These are phyloP conservation scores for Copidosoma floridanum DNA, from an alignment of 1,140 invertebrate species.

Conservation along the genomic window DNA sequence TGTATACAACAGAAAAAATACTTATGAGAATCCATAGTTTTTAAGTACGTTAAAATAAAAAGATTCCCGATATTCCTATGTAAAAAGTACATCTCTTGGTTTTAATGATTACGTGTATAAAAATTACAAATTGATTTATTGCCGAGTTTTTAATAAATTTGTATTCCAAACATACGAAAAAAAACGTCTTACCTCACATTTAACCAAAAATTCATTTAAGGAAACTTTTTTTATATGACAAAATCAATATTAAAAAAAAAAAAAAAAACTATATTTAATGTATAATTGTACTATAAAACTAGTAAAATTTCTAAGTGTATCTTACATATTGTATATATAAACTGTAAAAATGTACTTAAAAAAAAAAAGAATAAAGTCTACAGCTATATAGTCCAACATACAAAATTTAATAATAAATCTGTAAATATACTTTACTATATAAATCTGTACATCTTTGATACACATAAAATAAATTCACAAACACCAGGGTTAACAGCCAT, in stretches of 20 bases:
- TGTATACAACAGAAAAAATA: no score
- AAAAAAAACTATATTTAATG: slow-evolving; percentile 17
- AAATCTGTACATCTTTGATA: slow-evolving; percentile 22
- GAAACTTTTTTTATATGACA: slow-evolving; percentile 15
- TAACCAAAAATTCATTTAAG: not conserved
- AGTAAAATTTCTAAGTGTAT: slow-evolving; percentile 16
- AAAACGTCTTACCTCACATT: slow-evolving; percentile 2
- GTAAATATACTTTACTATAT: slow-evolving; percentile 19
- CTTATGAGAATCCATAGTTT: no score
- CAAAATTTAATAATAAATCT: not conserved
- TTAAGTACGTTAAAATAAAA: no score
- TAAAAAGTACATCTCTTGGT: no score
- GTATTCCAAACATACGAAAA: no score
- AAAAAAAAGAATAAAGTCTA: not conserved
- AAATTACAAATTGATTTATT: no score
- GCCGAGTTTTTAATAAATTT: no score
- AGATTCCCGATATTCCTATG: no score
- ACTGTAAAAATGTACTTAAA: slow-evolving; percentile 25
- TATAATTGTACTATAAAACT: slow-evolving; percentile 24
- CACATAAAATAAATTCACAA: not conserved
- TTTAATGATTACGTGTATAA: no score
- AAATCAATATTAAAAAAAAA: slow-evolving; percentile 12
- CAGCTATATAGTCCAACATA: slow-evolving; percentile 1
- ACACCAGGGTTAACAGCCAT: slow-evolving; percentile 7
- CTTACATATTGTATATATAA: slow-evolving; percentile 11